phyloP scores from a whole-genome alignment of 2,888 invertebrate genomes.

The Euclidia mi region DNA sequence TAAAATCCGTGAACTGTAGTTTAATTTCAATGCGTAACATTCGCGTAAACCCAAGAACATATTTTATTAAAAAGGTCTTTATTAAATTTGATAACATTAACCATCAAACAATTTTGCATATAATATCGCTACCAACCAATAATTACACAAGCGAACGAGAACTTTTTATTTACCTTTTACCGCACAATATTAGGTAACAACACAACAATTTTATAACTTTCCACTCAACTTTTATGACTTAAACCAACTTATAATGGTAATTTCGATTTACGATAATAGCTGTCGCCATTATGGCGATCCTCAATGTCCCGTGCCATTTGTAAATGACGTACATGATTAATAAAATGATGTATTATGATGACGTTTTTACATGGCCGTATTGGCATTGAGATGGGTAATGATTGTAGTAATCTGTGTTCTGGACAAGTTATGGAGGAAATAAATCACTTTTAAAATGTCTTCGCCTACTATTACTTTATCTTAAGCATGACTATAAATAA shows the following conservation, averaged over 20 bases:
- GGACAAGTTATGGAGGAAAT: not conserved
- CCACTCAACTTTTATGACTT: conserved; percentile 53
- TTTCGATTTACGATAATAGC: conserved; percentile 77
- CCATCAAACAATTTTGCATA: too few relatives aligned
- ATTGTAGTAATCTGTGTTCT: not conserved
- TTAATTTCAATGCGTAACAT: too few relatives aligned
- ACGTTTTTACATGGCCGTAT: conserved; percentile 8
- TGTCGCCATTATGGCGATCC: too few relatives aligned
- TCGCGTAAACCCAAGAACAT: too few relatives aligned
- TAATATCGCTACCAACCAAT: too few relatives aligned
- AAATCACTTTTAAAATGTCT: not conserved
- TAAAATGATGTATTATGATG: conserved; percentile 27
- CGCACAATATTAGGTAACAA: not conserved
- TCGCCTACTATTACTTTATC: too few relatives aligned
- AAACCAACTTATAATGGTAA: conserved; percentile 60
- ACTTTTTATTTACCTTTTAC: too few relatives aligned
- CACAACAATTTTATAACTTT: conserved; percentile 14
- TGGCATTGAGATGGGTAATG: not conserved
- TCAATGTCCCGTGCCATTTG: conserved; percentile 56
- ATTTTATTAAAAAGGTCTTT: too few relatives aligned
- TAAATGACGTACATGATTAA: conserved; percentile 51
- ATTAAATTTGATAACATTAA: too few relatives aligned
- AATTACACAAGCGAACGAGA: not conserved
- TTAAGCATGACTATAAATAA: too few relatives aligned
- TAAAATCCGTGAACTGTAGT: too few relatives aligned